A percentile compares a stretch with the other conserved stretches of the same genome.
Evolutionary conservation across 1,140 invertebrate genomes (phyloP).

Genomic region (Drosophila leontia): DNA sequence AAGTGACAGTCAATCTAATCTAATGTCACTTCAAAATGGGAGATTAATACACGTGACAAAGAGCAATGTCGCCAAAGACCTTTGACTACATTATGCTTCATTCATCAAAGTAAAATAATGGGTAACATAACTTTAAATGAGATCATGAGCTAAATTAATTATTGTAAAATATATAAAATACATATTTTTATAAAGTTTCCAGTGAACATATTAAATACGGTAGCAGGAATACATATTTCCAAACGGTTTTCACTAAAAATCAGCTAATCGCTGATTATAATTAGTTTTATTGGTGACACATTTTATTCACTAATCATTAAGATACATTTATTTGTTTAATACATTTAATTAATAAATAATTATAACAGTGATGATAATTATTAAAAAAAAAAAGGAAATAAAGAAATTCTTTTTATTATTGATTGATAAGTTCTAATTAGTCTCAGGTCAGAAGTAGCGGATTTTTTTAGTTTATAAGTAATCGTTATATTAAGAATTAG

Average conservation of each 20-base stretch:
- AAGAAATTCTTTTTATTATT: background rate
- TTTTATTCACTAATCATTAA: background rate
- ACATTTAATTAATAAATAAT: too few species aligned
- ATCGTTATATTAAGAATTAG: too few species aligned
- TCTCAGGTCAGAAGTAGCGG: background rate
- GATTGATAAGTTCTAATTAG: background rate
- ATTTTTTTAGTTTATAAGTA: too few species aligned
- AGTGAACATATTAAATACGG: background rate
- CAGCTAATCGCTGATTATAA: background rate
- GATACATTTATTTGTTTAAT: background rate
- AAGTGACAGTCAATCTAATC: constrained; percentile 8
- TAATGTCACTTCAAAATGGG: too few species aligned
- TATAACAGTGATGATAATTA: background rate
- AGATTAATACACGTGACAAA: background rate
- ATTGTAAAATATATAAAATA: background rate
- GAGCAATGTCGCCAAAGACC: background rate
- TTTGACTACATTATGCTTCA: background rate
- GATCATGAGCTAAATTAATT: background rate
- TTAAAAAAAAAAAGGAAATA: background rate
- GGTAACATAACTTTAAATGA: background rate
- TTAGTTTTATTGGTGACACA: background rate
- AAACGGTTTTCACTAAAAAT: background rate
- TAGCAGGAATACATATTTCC: background rate
- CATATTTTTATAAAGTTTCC: background rate
- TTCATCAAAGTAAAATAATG: background rate